Conservation (phyloP, 2,797 vertebrate species). For the Mus spretus region DNA sequence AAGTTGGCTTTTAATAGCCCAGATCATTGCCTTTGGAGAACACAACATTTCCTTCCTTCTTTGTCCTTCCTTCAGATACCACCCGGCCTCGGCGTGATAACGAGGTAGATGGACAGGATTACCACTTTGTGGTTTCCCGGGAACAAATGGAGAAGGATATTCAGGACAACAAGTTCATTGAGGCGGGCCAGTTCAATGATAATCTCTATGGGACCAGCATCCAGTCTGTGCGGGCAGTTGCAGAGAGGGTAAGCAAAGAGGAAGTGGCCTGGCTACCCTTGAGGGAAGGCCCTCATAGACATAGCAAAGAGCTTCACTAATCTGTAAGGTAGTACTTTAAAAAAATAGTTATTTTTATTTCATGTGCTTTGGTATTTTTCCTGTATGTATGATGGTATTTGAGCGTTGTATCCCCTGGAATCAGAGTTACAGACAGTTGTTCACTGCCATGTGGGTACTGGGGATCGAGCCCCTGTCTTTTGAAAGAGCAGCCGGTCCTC, state of each 20-base stretch:
- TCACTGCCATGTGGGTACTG: neutral
- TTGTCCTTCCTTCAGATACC: conserved; percentile 91
- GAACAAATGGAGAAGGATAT: conserved; percentile 99
- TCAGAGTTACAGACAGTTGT: neutral
- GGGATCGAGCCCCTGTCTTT: neutral
- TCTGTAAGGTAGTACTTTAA: neutral
- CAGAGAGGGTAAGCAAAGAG: conserved; percentile 93
- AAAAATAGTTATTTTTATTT: neutral
- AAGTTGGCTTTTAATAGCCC: neutral
- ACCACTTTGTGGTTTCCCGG: conserved; percentile 97
- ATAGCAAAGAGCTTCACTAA: neutral
- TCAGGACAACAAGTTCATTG: conserved; percentile 99
- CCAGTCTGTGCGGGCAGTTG: conserved; percentile 97
- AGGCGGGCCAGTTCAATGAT: conserved; percentile 99
- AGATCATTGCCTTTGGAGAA: neutral
- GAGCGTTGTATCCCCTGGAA: neutral
- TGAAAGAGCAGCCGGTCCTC: neutral
- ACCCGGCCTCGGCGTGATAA: conserved; percentile 97
- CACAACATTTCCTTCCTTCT: neutral
- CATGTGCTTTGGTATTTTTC: neutral
- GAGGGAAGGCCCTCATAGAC: neutral
- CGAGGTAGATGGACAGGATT: conserved; percentile 98
- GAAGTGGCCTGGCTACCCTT: neutral
- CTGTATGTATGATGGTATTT: neutral
- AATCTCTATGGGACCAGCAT: conserved; percentile 99